A percentile compares a stretch with the other conserved stretches of the same genome.
phyloP scores from a whole-genome alignment of 2,888 invertebrate genomes.

The Sussaba pulchella region DNA sequence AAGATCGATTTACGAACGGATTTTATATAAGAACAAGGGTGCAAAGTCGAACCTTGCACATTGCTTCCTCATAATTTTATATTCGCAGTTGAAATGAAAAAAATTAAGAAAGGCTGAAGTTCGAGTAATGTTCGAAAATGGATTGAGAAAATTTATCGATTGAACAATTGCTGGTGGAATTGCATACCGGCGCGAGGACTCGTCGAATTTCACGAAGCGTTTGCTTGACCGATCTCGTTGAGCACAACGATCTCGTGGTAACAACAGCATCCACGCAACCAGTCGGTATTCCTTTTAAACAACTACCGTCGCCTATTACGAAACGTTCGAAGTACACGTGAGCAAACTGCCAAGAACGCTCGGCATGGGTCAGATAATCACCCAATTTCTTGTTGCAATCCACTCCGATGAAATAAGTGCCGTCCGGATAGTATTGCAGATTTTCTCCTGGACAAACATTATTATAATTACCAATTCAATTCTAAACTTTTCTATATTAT shows the following conservation, averaged over 20 bases:
- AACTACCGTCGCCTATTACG: conserved; percentile 79
- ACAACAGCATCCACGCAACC: conserved; percentile 78
- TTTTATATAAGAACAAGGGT: too few species aligned
- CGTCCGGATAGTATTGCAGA: conserved; percentile 79
- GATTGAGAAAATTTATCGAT: neutral
- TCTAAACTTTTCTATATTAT: neutral
- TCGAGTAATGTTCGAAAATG: too few species aligned
- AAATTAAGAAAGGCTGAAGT: too few species aligned
- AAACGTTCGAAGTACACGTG: conserved; percentile 78
- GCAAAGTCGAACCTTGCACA: too few species aligned
- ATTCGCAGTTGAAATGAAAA: too few species aligned
- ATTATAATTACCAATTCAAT: neutral
- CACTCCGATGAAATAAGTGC: conserved; percentile 77
- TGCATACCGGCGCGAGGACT: conserved; percentile 77
- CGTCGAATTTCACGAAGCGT: conserved; percentile 78
- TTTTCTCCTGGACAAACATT: conserved; percentile 76
- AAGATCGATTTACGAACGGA: too few species aligned
- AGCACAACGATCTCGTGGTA: conserved; percentile 79
- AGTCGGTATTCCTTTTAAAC: conserved; percentile 73
- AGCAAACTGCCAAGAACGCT: conserved; percentile 77
- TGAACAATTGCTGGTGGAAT: neutral
- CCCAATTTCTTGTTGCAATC: conserved; percentile 78
- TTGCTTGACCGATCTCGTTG: conserved; percentile 72
- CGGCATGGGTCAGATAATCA: conserved; percentile 76
- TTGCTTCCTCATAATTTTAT: too few species aligned